Evolutionary conservation across 2,888 invertebrate species (phyloP), one percentile per base, ranked within the genome.

Genomic region (Clepsis dumicolana): DNA sequence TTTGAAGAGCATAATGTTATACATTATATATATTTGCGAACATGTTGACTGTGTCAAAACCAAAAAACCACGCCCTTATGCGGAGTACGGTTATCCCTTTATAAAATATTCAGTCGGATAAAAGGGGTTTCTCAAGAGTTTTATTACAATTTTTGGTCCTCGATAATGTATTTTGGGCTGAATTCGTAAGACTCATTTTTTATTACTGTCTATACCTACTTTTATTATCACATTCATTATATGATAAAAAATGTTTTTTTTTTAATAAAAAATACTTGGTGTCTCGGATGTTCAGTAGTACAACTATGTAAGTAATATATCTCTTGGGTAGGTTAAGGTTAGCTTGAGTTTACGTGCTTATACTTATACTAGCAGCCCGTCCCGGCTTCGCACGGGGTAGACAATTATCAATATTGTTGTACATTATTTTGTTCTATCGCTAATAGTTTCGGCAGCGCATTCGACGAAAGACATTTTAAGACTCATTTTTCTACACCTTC

Each of bases 21-120:
- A 29, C 29, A 32, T 32, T 10, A 32, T 4, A 41, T 41, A 41
- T 44, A 44, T 48, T 44, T 5, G 10, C 25, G 57, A 18, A 12
- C 21, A 38, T 27, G 21, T 64, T 56, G 12, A 44, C 41, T 48
- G n/a, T 21, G 24, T 59, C 25, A 27, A 56, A 50, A 50, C 24
- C 14, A 21, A 50, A 29, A 53, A 67, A 63, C 27, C 50, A 57
- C 56, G 35, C 38, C 48, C 48, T n/a, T 12, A 50, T 25, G 44
- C 56, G n/a, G 29, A 52, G 32, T 35, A 54, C 54, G 48, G 27
- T 38, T 56, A 25, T 48, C 54, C 48, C 61, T 61, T 67, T 56
- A 62, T 67, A 62, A 67, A 67, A 67, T 67, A 67, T 67, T 67
- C 67, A 67, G 38, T 29, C 27, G 50, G 56, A 57, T 67, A 67